Conservation (phyloP, 23 tunicate genomes). For the Trididemnum nubilum region DNA sequence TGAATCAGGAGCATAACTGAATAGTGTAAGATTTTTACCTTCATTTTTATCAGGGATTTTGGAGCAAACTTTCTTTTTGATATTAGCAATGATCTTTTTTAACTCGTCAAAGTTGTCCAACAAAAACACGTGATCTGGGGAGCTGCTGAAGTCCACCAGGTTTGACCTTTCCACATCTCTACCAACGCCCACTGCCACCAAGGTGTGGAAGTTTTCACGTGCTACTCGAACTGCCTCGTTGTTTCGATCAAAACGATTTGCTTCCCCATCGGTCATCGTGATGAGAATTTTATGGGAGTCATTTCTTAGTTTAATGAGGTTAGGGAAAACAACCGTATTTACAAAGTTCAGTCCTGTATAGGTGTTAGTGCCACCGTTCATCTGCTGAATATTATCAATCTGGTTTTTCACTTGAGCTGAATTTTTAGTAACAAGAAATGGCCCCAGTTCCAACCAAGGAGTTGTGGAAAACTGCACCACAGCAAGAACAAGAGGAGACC, state of each 20-base stretch:
- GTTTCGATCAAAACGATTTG: conserved; percentile 62
- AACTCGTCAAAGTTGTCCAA: conserved; percentile 60
- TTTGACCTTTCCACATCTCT: conserved; percentile 32
- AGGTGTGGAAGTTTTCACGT: conserved; percentile 45
- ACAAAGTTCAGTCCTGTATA: conserved; percentile 71
- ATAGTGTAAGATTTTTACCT: no score
- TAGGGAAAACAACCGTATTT: conserved; percentile 41
- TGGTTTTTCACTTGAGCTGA: conserved; percentile 35
- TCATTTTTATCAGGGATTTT: conserved; percentile 40
- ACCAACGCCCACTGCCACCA: conserved; percentile 88
- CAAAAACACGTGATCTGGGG: conserved; percentile 26
- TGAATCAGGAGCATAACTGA: no score
- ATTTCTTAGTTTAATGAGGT: conserved; percentile 25
- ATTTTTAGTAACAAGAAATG: background rate
- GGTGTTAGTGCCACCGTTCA: conserved; percentile 79
- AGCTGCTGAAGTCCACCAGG: conserved; percentile 56
- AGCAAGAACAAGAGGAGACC: conserved; percentile 45
- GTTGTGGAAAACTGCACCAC: conserved; percentile 74
- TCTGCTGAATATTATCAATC: conserved; percentile 47
- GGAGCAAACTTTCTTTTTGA: conserved; percentile 50
- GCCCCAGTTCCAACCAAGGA: conserved; percentile 44
- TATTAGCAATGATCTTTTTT: conserved; percentile 38
- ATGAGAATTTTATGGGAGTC: conserved; percentile 68
- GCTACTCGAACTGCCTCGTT: conserved; percentile 50
- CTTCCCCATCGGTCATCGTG: conserved; percentile 90